These are phyloP conservation scores for Rotaria macrura DNA, from an alignment of 2,888 invertebrate genomes.

Conservation along the genomic window DNA sequence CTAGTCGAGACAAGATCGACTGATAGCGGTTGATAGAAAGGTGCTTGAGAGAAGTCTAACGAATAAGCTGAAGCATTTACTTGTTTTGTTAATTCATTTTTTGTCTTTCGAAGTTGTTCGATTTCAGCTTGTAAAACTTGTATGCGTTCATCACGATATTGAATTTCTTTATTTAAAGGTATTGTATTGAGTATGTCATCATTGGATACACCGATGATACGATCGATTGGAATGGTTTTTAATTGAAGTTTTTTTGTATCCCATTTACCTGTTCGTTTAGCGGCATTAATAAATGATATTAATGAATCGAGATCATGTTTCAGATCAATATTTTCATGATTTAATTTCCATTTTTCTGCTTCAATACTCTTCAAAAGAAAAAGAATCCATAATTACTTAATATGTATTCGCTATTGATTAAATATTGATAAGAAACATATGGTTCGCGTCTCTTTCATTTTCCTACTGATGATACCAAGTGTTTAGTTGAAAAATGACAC, in stretches of 20 bases:
- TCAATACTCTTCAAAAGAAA: background rate
- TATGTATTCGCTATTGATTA: no score
- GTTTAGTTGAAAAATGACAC: no score
- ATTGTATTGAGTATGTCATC: background rate
- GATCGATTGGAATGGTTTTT: background rate
- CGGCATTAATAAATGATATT: conserved; percentile 41
- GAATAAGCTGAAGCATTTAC: background rate
- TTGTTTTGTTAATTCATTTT: background rate
- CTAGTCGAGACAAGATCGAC: no score
- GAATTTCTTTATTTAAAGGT: conserved; percentile 21
- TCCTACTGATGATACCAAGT: no score
- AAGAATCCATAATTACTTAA: no score
- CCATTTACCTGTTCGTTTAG: conserved; percentile 43
- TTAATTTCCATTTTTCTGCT: conserved; percentile 35
- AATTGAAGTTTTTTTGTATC: conserved; percentile 35
- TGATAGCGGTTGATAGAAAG: no score
- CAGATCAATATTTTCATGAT: conserved; percentile 42
- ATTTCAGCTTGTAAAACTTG: conserved; percentile 25
- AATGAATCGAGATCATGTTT: conserved; percentile 45
- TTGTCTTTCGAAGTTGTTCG: background rate
- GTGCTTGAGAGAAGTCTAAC: no score
- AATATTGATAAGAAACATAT: no score
- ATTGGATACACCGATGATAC: background rate
- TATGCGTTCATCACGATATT: conserved; percentile 23
- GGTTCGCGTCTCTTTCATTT: no score